Conservation (phyloP, 2,888 invertebrate species). For the Philonicus albiceps region DNA sequence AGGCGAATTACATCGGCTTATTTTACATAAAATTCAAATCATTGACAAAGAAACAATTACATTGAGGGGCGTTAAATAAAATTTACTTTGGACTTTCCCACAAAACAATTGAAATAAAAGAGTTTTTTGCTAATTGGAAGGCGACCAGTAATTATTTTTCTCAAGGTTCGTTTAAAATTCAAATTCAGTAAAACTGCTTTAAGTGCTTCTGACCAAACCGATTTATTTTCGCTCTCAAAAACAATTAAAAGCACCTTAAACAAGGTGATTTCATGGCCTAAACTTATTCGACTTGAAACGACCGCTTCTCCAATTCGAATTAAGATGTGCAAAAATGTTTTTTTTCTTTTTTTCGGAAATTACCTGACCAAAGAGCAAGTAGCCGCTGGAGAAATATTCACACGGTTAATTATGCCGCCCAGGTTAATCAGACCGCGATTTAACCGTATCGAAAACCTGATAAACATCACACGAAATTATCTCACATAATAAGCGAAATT, state of each 20-base stretch:
- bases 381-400: neutral
- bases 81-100: neutral
- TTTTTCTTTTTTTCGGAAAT: neutral
- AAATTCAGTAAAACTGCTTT: neutral
- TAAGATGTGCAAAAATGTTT: neutral
- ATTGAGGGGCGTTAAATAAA: neutral
- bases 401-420: neutral
- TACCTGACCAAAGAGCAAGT: neutral
- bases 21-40: neutral
- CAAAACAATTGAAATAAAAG: neutral
- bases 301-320: neutral
- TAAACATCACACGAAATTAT: neutral
- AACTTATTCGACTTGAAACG: neutral
- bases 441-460: neutral
- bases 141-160: neutral
- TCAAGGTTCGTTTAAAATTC: neutral
- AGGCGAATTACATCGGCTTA: neutral
- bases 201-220: neutral
- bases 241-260: neutral
- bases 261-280: neutral
- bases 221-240: neutral
- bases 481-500: conserved; percentile 19
- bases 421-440: neutral
- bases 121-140: neutral
- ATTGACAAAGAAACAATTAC: neutral